A percentile compares a stretch with the other conserved stretches of the same genome.
These are phyloP conservation scores for Parapsyche elsis DNA, from an alignment of 1,140 invertebrate species.

Conservation along the genomic window DNA sequence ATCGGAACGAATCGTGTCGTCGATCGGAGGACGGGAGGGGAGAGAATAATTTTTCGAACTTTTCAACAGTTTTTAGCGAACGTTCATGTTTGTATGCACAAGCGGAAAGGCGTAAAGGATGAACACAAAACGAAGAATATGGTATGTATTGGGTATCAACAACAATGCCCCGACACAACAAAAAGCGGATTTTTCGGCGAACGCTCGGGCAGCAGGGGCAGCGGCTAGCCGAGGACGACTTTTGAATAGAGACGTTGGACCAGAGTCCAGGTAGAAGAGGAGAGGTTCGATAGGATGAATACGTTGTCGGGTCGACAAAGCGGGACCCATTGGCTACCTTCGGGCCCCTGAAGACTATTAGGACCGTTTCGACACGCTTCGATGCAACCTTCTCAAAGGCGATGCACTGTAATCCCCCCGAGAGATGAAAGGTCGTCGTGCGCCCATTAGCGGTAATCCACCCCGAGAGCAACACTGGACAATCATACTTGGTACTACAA, in stretches of 20 bases:
- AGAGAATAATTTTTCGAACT: too few relatives aligned
- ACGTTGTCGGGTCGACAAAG: background rate
- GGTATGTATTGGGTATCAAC: background rate
- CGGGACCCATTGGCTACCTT: background rate
- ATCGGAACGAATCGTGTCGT: background rate
- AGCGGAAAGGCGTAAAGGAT: background rate
- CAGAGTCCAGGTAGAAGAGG: conserved; percentile 15
- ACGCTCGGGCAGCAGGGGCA: background rate
- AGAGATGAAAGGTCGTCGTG: conserved; percentile 25
- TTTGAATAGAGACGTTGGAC: conserved; percentile 20
- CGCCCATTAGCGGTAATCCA: conserved; percentile 22
- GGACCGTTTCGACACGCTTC: conserved; percentile 24
- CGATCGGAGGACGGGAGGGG: too few relatives aligned
- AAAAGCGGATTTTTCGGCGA: conserved; percentile 31
- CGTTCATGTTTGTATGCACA: too few relatives aligned
- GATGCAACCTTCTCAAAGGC: background rate
- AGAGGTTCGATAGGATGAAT: background rate
- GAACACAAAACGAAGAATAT: background rate
- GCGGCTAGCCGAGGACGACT: background rate
- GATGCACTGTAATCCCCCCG: background rate
- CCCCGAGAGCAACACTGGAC: background rate
- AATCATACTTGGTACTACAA: background rate
- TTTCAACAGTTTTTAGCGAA: too few relatives aligned
- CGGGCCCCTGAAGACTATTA: conserved; percentile 18
- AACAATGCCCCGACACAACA: conserved; percentile 21